Evolutionary conservation across 2,113 vertebrate species (phyloP).

Genomic region (Heliornis fulica): DNA sequence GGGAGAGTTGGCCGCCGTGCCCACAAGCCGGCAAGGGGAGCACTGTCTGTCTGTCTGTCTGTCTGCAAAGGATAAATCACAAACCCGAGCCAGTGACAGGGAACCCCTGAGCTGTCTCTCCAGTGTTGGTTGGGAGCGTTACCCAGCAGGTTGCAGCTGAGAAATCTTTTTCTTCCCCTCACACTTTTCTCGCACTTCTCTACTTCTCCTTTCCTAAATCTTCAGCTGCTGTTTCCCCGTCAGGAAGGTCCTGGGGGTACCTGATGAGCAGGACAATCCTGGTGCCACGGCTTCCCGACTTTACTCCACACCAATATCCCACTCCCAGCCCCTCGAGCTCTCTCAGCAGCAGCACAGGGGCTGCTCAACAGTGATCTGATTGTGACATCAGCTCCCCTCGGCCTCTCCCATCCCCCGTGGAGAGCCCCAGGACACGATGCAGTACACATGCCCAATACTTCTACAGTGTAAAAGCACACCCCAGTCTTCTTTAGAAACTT

Average conservation of each 20-base stretch:
- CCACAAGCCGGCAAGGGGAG: neutral
- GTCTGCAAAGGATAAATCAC: neutral
- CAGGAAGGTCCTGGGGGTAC: neutral
- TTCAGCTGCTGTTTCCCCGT: neutral
- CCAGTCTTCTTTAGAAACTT: neutral
- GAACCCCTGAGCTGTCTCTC: neutral
- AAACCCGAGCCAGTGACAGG: neutral
- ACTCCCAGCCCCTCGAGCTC: neutral
- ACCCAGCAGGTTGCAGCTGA: neutral
- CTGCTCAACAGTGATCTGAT: neutral
- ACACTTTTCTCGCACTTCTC: neutral
- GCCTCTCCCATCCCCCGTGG: neutral
- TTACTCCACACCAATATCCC: neutral
- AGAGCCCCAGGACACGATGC: neutral
- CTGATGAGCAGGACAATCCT: neutral
- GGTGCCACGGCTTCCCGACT: neutral
- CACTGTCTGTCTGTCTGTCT: neutral
- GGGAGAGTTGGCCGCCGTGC: neutral
- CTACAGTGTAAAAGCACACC: neutral
- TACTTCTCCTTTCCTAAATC: neutral
- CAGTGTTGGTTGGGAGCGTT: fast-evolving
- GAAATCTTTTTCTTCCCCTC: neutral
- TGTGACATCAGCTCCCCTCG: neutral
- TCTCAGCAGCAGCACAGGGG: neutral
- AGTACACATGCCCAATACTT: neutral